phyloP scores from a whole-genome alignment of 2,113 vertebrate species.

The Epinephelus moara region DNA sequence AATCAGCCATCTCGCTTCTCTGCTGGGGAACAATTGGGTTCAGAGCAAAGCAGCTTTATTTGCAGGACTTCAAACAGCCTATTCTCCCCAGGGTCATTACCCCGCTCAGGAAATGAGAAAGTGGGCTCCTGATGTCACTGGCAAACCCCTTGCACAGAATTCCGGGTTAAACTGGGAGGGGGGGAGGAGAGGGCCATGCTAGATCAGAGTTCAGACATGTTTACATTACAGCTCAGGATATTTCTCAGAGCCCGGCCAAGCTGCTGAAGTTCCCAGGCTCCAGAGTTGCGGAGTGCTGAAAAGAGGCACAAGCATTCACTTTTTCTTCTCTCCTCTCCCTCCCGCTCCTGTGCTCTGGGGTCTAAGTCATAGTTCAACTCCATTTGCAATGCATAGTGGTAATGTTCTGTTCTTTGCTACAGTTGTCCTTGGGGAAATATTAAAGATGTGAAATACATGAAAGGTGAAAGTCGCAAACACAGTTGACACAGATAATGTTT shows the following conservation, averaged over 20 bases:
- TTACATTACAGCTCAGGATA: conserved; percentile 88
- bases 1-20: conserved; percentile 17
- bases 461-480: conserved; percentile 51
- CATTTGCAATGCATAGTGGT: conserved; percentile 70
- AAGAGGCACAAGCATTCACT: conserved; percentile 79
- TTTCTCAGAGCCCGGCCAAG: conserved; percentile 84
- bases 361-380: conserved; percentile 77
- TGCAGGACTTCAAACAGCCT: conserved; percentile 69
- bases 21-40: conserved; percentile 53
- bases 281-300: conserved; percentile 76
- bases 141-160: conserved; percentile 71
- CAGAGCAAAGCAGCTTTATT: conserved; percentile 68
- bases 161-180: conserved; percentile 72
- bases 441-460: conserved; percentile 39
- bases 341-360: conserved; percentile 53
- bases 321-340: conserved; percentile 62
- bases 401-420: conserved; percentile 68
- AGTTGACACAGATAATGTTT: conserved; percentile 23
- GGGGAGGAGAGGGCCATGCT: conserved; percentile 49
- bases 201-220: conserved; percentile 87
- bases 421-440: conserved; percentile 41
- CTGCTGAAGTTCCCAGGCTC: conserved; percentile 86
- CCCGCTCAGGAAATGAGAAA: conserved; percentile 80
- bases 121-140: conserved; percentile 83
- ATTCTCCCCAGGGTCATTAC: conserved; percentile 75